These are phyloP conservation scores for Melieria crassipennis DNA, from an alignment of 2,888 invertebrate species.

Conservation along the genomic window DNA sequence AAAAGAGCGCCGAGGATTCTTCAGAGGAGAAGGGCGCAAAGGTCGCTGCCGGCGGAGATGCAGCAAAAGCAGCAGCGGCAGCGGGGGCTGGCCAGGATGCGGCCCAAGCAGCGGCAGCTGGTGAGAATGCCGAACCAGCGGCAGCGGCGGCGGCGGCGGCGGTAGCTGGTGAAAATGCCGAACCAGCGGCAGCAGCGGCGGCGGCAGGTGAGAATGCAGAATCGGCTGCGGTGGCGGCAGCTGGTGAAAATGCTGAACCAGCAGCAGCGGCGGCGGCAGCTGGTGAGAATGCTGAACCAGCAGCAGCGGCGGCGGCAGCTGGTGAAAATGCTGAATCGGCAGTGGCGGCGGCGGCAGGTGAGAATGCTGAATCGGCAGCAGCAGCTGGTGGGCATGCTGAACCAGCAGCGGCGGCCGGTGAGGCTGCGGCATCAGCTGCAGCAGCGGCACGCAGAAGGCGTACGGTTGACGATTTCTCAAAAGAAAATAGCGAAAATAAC, in stretches of 20 bases:
- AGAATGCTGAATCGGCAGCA: too few relatives aligned
- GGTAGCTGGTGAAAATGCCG: too few relatives aligned
- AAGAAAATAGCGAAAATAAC: background rate
- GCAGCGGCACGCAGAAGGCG: conserved; percentile 8
- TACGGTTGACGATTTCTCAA: conserved; percentile 11
- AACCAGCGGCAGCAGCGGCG: too few relatives aligned
- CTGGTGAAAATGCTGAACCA: too few relatives aligned
- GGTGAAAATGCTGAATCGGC: too few relatives aligned
- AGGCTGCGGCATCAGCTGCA: background rate
- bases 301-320: too few relatives aligned
- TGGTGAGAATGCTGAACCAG: too few relatives aligned
- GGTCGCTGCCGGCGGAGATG: background rate
- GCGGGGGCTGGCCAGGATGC: background rate
- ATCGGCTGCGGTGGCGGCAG: too few relatives aligned
- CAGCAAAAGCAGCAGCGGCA: background rate
- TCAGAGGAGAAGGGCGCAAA: conserved; percentile 24
- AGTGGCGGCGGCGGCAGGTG: too few relatives aligned
- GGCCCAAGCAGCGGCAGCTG: background rate
- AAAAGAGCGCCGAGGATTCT: conserved; percentile 18
- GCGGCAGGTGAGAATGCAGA: too few relatives aligned
- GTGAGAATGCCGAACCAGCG: background rate
- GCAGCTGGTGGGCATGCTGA: background rate
- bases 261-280: too few relatives aligned
- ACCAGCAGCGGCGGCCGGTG: conserved; percentile 25
- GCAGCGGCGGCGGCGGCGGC: too few relatives aligned